These are phyloP conservation scores for Rostratula benghalensis DNA, from an alignment of 2,113 vertebrate genomes.

Conservation along the genomic window DNA sequence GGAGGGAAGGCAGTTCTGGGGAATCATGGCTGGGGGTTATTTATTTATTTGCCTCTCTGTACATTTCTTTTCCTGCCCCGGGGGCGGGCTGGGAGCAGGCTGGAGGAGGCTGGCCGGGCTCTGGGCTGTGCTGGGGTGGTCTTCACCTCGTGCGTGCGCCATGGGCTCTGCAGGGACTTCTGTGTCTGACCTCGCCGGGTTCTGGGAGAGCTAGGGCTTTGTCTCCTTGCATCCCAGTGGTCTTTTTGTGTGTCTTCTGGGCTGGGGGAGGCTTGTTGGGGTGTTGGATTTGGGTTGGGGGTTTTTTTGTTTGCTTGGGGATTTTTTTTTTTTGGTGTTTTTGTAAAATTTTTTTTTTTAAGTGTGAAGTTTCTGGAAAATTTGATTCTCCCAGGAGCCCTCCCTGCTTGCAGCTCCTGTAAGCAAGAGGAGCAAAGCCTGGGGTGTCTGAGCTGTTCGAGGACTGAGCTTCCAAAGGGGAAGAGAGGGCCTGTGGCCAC, in stretches of 20 bases:
- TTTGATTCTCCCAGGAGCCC: background rate
- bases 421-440: background rate
- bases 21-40: constrained; percentile 37
- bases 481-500: constrained; percentile 8
- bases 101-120: background rate
- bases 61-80: background rate
- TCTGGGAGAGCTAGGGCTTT: background rate
- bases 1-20: constrained; percentile 17
- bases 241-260: background rate
- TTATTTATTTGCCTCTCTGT: background rate
- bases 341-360: background rate
- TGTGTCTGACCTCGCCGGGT: background rate
- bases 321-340: background rate
- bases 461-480: background rate
- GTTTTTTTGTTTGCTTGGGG: background rate
- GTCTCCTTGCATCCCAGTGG: background rate
- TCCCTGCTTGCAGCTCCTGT: background rate
- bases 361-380: constrained; percentile 35
- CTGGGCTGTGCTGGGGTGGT: background rate
- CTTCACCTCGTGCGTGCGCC: background rate
- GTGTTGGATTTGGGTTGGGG: background rate
- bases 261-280: background rate
- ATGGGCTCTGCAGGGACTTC: background rate
- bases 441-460: background rate
- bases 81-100: background rate